Percentiles rank a stretch among this genome's conserved stretches.
Evolutionary conservation across 2,113 vertebrate genomes (phyloP).

Genomic region (Parus major): DNA sequence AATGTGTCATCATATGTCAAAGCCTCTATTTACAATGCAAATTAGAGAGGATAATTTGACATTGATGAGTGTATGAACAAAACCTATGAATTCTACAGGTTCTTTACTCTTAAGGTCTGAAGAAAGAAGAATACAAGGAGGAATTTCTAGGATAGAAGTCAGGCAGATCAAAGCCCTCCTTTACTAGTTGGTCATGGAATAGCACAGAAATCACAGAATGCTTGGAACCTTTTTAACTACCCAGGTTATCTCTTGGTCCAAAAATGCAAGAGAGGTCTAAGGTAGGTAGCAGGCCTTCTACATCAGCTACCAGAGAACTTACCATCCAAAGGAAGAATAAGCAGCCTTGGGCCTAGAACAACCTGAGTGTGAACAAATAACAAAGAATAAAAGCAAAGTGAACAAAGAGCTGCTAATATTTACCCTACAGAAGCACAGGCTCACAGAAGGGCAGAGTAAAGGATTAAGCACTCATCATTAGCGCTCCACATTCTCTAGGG

Average conservation of each 20-base stretch:
- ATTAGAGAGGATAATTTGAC: conserved; percentile 31
- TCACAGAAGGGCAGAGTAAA: background rate
- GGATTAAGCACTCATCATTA: background rate
- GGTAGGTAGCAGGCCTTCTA: background rate
- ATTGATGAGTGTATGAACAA: background rate
- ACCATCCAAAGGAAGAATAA: background rate
- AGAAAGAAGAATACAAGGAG: background rate
- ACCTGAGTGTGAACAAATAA: background rate
- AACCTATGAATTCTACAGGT: background rate
- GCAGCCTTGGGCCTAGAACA: background rate
- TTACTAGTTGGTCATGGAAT: background rate
- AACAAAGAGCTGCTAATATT: background rate
- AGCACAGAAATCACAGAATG: background rate
- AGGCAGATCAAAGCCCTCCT: background rate
- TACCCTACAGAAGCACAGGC: background rate
- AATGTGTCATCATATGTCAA: background rate
- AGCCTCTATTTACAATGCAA: background rate
- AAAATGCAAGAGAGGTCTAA: background rate
- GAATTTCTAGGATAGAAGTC: background rate
- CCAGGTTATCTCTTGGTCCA: background rate
- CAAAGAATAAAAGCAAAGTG: background rate
- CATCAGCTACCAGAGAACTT: background rate
- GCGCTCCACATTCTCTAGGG: background rate
- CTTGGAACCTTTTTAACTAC: background rate
- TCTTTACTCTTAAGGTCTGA: background rate